Conservation (phyloP, 2,797 vertebrate species). For the Macroramphosus scolopax region DNA sequence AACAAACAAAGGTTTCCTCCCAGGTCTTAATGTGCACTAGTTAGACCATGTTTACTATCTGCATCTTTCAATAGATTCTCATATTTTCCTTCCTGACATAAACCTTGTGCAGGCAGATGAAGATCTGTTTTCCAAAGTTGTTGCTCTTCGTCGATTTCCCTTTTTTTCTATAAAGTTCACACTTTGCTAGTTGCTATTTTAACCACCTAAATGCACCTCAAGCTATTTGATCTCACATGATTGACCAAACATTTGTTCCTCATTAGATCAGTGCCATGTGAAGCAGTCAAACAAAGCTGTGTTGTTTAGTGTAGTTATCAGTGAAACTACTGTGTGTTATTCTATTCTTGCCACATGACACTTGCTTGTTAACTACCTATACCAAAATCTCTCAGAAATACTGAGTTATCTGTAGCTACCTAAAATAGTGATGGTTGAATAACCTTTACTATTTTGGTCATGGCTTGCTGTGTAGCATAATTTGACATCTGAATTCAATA, state of each 20-base stretch:
- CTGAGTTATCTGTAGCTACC: constrained; percentile 4
- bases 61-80: no score
- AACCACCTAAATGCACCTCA: neutral
- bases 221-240: constrained; percentile 40
- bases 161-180: constrained; percentile 16
- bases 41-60: neutral
- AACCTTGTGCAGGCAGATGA: constrained; percentile 1
- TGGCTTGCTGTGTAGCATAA: constrained; percentile 6
- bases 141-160: neutral
- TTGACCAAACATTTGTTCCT: constrained; percentile 63
- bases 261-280: constrained; percentile 54
- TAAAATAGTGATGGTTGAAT: constrained; percentile 15
- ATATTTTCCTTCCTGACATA: neutral
- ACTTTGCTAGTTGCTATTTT: constrained; percentile 12
- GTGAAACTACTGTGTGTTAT: constrained; percentile 40
- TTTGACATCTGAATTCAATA: constrained; percentile 12
- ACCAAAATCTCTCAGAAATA: constrained; percentile 14
- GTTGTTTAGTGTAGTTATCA: constrained; percentile 39
- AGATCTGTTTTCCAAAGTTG: constrained; percentile 3
- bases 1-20: neutral
- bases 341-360: constrained; percentile 24
- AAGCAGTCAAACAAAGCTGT: constrained; percentile 43
- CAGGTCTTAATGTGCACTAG: neutral
- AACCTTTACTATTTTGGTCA: constrained; percentile 10
- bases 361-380: constrained; percentile 16